Evolutionary conservation across 2,797 vertebrate species (phyloP), one percentile per base, ranked within the genome.

Genomic region (Tympanoctomys barrerae): DNA sequence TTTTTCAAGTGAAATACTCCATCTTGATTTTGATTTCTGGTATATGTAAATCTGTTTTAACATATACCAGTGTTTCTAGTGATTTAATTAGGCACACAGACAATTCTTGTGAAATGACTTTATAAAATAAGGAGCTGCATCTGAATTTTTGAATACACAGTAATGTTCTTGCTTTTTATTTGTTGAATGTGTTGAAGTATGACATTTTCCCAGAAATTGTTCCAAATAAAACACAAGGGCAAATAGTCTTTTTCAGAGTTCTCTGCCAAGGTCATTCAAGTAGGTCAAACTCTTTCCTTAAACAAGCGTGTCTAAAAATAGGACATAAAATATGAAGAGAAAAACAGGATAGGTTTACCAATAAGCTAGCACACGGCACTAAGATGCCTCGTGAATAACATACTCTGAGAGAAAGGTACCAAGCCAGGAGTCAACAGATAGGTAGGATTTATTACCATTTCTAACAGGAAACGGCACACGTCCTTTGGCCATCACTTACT

Each of bases 131-230:
- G 16, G 21, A 77, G 10, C 62, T 68, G 22, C 4, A 31, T 73
- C 86, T 12, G 26, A 5, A 49, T 87, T 86, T 73, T 80, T 8
- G 18, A 46, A 77, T 31, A n/a, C 61, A 11, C 4, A 33, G 59
- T 87, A 57, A 90, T 81, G 21, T 42, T 68, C 36, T 54, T 81
- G 78, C n/a, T 79, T 94, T 97, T 89, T 78, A 71, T 86, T 95
- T 95, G 36, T 68, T 89, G 36, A 81, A 59, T n/a, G 21, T 83
- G 18, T 68, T 52, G 57, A 94, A 79, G 24, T 64, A 64, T 10
- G 61, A 22, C 24, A 59, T 80, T 94, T 62, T 90, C 80, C 36
- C 42, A 91, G 84, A 92, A 80, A 26, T 64, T 52, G 80, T 49
- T 82, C 64, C 31, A 93, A 94, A 88, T 91, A 90, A 94, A 94